Evolutionary conservation across 2,113 vertebrate genomes (phyloP).

Genomic region (Ptilorrhoa leucosticta): DNA sequence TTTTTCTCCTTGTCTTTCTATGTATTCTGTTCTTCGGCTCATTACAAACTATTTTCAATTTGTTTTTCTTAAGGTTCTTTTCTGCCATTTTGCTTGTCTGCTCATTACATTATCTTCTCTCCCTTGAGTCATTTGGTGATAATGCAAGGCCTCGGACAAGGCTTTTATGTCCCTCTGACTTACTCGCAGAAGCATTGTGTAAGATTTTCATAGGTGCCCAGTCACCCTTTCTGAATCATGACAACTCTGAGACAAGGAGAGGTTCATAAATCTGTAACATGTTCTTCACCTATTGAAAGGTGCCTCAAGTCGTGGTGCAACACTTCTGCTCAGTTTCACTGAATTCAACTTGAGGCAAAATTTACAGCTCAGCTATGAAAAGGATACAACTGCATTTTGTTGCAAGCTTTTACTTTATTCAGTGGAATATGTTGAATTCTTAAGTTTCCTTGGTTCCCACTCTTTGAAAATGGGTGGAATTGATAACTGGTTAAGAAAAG

Average conservation of each 20-base stretch:
- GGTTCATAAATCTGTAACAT: not conserved
- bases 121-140: not conserved
- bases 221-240: not conserved
- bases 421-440: not conserved
- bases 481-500: not conserved
- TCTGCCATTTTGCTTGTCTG: not conserved
- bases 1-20: not conserved
- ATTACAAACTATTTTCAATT: not conserved
- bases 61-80: not conserved
- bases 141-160: not conserved
- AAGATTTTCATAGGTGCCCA: not conserved
- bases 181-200: not conserved
- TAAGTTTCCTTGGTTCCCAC: not conserved
- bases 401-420: not conserved
- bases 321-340: not conserved
- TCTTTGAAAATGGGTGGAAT: not conserved
- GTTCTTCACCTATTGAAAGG: not conserved
- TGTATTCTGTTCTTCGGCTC: not conserved
- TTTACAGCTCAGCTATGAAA: not conserved
- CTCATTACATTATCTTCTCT: not conserved
- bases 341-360: not conserved
- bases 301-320: not conserved
- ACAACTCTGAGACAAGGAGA: not conserved
- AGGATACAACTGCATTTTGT: not conserved
- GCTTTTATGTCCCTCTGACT: not conserved